Evolutionary conservation across 2,113 vertebrate species (phyloP).

Genomic region (Platichthys stellatus): DNA sequence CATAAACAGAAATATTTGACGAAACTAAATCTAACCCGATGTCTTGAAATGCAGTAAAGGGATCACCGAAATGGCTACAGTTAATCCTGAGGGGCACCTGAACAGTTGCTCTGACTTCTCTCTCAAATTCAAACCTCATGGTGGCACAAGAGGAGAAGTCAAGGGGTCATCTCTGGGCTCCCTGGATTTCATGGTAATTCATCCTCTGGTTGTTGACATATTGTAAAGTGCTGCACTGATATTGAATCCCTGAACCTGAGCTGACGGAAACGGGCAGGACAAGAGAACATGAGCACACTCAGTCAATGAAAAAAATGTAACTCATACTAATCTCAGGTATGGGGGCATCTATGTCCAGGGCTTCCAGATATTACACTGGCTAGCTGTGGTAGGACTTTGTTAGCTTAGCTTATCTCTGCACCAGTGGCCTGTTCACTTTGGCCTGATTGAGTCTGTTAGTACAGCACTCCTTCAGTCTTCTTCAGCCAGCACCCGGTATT

Average conservation of each 20-base stretch:
- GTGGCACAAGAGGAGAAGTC: neutral
- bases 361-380: neutral
- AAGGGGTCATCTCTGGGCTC: neutral
- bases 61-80: neutral
- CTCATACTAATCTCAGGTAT: neutral
- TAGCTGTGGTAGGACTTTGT: slow-evolving; percentile 14
- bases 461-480: slow-evolving; percentile 78
- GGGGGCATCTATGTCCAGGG: neutral
- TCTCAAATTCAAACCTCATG: neutral
- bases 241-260: neutral
- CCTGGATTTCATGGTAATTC: neutral
- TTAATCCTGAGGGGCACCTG: neutral
- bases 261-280: neutral
- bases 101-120: neutral
- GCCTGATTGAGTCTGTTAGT: slow-evolving; percentile 76
- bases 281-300: neutral
- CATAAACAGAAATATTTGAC: neutral
- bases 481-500: slow-evolving; percentile 86
- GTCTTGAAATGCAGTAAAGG: neutral
- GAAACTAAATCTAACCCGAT: neutral
- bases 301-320: neutral
- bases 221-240: neutral
- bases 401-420: neutral
- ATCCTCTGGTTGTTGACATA: neutral
- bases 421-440: slow-evolving; percentile 72